These are phyloP conservation scores for Mantis religiosa DNA, from an alignment of 2,888 invertebrate species.

Conservation along the genomic window DNA sequence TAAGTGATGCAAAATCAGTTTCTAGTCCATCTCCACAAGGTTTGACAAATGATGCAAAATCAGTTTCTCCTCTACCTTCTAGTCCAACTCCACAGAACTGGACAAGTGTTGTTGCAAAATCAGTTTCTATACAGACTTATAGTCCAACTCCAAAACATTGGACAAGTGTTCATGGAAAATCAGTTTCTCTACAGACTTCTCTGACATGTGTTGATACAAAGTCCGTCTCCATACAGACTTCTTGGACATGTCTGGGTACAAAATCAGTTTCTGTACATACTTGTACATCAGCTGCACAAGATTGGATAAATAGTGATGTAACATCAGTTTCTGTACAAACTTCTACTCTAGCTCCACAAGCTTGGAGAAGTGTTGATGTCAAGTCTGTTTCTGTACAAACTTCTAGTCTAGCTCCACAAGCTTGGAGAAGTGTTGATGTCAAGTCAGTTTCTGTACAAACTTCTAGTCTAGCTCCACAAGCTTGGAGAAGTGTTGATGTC, in stretches of 20 bases:
- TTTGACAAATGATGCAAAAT: background rate
- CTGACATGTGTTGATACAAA: background rate
- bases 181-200: background rate
- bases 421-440: too few species aligned
- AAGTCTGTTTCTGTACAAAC: too few species aligned
- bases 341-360: too few species aligned
- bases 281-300: background rate
- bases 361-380: too few species aligned
- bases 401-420: too few species aligned
- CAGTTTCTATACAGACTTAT: background rate
- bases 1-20: background rate
- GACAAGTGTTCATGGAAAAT: background rate
- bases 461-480: background rate
- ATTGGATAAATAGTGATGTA: background rate
- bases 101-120: background rate
- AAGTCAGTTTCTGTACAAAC: too few species aligned
- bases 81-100: too few species aligned
- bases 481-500: background rate
- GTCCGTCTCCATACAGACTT: background rate
- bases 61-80: background rate
- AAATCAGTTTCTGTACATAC: background rate
- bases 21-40: background rate
- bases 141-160: too few species aligned
- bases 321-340: too few species aligned
- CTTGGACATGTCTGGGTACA: background rate